phyloP scores from a whole-genome alignment of 2,113 vertebrate genomes.

The Sphaerodactylus townsendi region DNA sequence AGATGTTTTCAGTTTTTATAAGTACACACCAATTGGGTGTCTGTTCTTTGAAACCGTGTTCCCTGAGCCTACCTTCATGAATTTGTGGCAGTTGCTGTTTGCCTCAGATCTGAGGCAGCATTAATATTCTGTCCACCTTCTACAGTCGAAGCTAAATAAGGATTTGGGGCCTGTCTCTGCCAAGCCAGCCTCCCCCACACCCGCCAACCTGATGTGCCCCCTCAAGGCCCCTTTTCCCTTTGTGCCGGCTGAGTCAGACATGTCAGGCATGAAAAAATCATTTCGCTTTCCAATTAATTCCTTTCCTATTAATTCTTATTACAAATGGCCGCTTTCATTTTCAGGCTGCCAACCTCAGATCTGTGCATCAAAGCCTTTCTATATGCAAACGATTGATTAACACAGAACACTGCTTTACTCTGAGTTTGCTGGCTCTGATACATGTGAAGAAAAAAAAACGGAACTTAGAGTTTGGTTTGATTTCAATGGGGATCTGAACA shows the following conservation, averaged over 20 bases:
- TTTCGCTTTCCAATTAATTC: constrained; percentile 33
- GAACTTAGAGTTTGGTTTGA: not conserved
- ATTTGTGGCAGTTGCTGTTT: not conserved
- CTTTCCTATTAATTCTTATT: not conserved
- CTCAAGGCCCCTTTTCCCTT: not conserved
- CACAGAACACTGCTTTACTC: not conserved
- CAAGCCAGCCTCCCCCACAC: not conserved
- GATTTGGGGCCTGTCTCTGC: not conserved
- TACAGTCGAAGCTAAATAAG: not conserved
- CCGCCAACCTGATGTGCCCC: not conserved
- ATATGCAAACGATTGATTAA: constrained; percentile 27
- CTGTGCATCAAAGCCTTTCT: not conserved
- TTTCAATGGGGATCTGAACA: constrained; percentile 9
- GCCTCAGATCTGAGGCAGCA: not conserved
- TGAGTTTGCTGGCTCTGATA: constrained; percentile 14
- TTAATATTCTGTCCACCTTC: not conserved
- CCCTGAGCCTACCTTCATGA: not conserved
- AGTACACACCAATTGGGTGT: not conserved
- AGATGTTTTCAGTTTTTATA: not conserved
- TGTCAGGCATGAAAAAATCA: not conserved
- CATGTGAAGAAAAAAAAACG: not conserved
- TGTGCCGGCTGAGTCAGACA: not conserved
- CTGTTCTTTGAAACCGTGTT: not conserved
- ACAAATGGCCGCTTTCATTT: constrained; percentile 40
- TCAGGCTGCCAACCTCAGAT: constrained; percentile 9